phyloP scores from a whole-genome alignment of 2,888 invertebrate genomes.

The Catocala nupta region DNA sequence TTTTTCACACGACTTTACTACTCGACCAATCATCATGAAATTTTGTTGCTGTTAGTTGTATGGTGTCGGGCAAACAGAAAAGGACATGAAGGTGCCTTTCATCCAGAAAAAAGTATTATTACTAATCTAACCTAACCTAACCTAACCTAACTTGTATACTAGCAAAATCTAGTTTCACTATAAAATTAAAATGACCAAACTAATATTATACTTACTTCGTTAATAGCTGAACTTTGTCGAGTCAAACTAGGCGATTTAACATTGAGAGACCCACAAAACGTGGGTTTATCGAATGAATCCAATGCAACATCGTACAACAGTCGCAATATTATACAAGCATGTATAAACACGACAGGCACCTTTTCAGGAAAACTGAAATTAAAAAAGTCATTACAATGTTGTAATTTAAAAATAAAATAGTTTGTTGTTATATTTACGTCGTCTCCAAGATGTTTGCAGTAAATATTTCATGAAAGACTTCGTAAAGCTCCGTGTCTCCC shows the following conservation, averaged over 20 bases:
- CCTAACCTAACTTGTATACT: no score
- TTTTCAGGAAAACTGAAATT: conserved; percentile 89
- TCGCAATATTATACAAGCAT: conserved; percentile 94
- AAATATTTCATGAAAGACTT: conserved; percentile 91
- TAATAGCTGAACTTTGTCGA: conserved; percentile 87
- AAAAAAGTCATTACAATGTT: not conserved
- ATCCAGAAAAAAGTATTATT: no score
- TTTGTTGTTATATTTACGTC: conserved; percentile 76
- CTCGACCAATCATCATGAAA: no score
- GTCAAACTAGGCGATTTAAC: conserved; percentile 89
- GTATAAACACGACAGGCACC: conserved; percentile 92
- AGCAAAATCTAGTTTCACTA: no score
- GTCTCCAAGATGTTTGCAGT: conserved; percentile 92
- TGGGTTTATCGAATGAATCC: conserved; percentile 97
- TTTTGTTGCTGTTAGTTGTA: no score
- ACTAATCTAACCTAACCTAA: no score
- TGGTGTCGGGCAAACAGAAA: no score
- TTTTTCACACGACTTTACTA: no score
- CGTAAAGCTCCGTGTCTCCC: conserved; percentile 78
- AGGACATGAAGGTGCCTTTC: no score
- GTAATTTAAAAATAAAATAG: no score
- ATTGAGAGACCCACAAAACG: conserved; percentile 89
- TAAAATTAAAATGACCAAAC: no score
- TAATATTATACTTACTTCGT: conserved; percentile 81
- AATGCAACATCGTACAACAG: conserved; percentile 97